A percentile compares a stretch with the other conserved stretches of the same genome.
Evolutionary conservation across 37 sponge, comb jelly and placozoan species (phyloP).

Genomic region (Beroe ovata): DNA sequence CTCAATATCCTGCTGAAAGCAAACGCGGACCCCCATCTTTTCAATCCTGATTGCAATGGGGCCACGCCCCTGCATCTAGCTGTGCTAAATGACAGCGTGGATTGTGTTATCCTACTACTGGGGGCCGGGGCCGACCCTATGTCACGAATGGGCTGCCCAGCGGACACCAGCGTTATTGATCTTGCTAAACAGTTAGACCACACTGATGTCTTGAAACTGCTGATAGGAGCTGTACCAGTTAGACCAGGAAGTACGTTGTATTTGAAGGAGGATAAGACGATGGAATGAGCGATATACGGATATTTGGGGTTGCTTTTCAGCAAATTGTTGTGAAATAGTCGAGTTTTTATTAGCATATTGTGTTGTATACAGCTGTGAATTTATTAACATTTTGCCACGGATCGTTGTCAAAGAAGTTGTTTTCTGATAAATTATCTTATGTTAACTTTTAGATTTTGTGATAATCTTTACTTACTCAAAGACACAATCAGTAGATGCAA

Average conservation of each 20-base stretch:
- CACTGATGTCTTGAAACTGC: neutral
- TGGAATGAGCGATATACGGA: neutral
- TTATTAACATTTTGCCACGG: neutral
- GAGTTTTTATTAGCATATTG: neutral
- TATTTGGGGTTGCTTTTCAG: neutral
- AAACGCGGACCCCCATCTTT: slow-evolving; percentile 15
- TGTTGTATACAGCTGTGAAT: neutral
- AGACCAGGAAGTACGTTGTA: slow-evolving; percentile 13
- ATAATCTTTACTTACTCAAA: too few relatives aligned
- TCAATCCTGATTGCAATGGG: slow-evolving; percentile 42
- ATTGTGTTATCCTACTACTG: slow-evolving; percentile 26
- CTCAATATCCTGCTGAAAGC: slow-evolving; percentile 31
- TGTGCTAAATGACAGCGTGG: slow-evolving; percentile 27
- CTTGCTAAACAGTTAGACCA: slow-evolving; percentile 4
- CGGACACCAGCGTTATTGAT: slow-evolving; percentile 33
- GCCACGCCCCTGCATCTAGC: slow-evolving; percentile 45
- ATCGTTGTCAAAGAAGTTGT: neutral
- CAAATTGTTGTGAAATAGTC: neutral
- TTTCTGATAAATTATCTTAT: neutral
- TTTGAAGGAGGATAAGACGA: neutral
- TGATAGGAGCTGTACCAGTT: slow-evolving; percentile 7
- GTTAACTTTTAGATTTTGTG: neutral
- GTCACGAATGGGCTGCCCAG: slow-evolving; percentile 19
- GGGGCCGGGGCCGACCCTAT: slow-evolving; percentile 33
- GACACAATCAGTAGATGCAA: too few relatives aligned